Conservation (phyloP, 1,140 invertebrate genomes). For the Calosoma granatense region DNA sequence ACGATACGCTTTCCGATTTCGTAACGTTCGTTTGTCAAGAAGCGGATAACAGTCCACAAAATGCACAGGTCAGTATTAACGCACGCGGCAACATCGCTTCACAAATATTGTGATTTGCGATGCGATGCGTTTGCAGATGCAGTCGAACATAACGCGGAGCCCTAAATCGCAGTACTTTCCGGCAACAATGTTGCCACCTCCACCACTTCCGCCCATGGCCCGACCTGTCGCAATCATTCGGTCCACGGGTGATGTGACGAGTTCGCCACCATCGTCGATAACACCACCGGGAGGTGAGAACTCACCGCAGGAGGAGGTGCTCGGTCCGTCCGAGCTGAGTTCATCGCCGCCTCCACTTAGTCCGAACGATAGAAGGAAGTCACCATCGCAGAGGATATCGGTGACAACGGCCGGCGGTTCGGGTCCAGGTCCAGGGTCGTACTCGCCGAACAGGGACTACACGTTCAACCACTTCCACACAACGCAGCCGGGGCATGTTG, state of each 20-base stretch:
- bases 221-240: constrained; percentile 90
- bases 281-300: constrained; percentile 41
- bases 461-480: constrained; percentile 82
- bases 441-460: constrained; percentile 56
- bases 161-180: constrained; percentile 78
- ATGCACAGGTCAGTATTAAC: constrained; percentile 57
- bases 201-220: constrained; percentile 93
- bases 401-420: constrained; percentile 22
- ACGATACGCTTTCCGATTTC: constrained; percentile 90
- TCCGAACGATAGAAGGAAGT: constrained; percentile 29
- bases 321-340: constrained; percentile 27
- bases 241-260: constrained; percentile 60
- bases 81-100: background rate
- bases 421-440: constrained; percentile 32
- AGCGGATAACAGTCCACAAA: constrained; percentile 69
- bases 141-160: constrained; percentile 36
- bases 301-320: constrained; percentile 33
- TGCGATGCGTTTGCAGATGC: constrained; percentile 23
- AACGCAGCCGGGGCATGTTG: constrained; percentile 79
- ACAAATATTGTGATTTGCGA: background rate
- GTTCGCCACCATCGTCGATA: constrained; percentile 51
- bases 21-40: constrained; percentile 95
- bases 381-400: constrained; percentile 28
- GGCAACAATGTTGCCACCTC: constrained; percentile 83
- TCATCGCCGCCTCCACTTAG: constrained; percentile 31